Base-by-base conservation (phyloP, 2,113 vertebrate species). In the Seriola dumerili region DNA sequence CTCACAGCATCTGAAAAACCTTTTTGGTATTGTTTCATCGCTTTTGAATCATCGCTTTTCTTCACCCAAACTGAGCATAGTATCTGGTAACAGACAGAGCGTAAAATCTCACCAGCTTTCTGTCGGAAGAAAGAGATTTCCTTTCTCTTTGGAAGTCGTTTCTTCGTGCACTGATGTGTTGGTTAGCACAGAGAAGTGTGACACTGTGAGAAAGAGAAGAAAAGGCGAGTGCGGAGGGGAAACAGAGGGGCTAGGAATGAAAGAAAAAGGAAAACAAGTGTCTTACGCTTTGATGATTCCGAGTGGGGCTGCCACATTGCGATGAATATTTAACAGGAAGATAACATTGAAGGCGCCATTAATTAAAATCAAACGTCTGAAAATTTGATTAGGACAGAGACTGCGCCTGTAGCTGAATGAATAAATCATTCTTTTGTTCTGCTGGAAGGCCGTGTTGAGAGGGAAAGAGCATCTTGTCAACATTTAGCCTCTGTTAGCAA, bases 331-430 rank as follows among this genome's bases (percentile, higher is more conserved):
- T 91, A 94, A 86, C 69, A 16, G 66, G 86, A 81, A 78, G 92
- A 94, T 92, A 92, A 91, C 91, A 94, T 86, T 91, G 86, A 87
- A 93, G 83, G 78, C 70, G 50, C 85, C 80, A 89, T 93, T 95
- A 94, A 94, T 95, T 94, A 94, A 94, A 94, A 93, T 94, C 88
- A 94, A 93, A 94, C 64, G 63, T 92, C 88, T 92, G 89, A 95
- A 94, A 91, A 91, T 94, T 90, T 94, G 91, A 94, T 94, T 91
- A 92, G 88, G 84, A 88, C 72, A 81, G 89, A 93, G 90, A 91
- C 81, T 85, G 58, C 23, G 88, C 86, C 89, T 73, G 75, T 89
- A 81, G 84, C 86, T 38, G 68, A 81, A 93, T 94, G 81, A 94
- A 94, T 94, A 93, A 95, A 92, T 91, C 52, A 93, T 92, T 70